Base-by-base conservation (phyloP, 1,140 invertebrate genomes). In the Pseudomyrmex flavicornis region DNA sequence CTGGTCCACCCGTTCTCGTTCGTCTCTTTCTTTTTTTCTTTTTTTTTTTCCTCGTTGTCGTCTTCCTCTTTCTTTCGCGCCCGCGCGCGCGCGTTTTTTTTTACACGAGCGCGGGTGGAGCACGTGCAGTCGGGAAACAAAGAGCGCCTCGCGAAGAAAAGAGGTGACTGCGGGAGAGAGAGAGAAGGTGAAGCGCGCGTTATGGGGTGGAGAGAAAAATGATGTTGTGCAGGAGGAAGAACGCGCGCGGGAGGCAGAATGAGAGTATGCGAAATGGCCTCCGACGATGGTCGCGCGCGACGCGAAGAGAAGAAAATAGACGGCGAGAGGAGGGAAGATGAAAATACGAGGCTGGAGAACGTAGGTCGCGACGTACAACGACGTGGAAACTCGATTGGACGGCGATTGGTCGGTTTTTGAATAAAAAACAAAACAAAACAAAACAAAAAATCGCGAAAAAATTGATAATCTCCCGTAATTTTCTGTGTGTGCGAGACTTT, bases 101-200 rank as follows among this genome's bases (percentile, higher is more conserved):
- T 59, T 22, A 75, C 44, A 63, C 66, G 76, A 52, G 75, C 88
- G 85, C 85, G 88, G 79, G 85, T 77, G 77, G 80, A 90, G 89
- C 89, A 90, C 89, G 88, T 90, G 88, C 89, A 89, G 56, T 35
- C 62, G 48, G 76, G 85, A 90, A 89, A 89, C 88, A 90, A 90
- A 89, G 88, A 89, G 80, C 44, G 82, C 73, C 73, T 70, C 80
- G 77, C 48, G 68, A 56, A 82, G 62, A 69, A 84, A 73, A 79
- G 56, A 83, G 85, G 86, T 69, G 82, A 72, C 62, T n/a, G 69
- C 70, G 66, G 54, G 73, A 44, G 69, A 35, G 35, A 74, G 75
- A 68, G 73, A 73, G 61, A 44, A 52, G 76, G 50, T 15, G 63
- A 82, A 74, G 52, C 59, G 85, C 35, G 35, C 66, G 62, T 75